These are phyloP conservation scores for Chelonoidis abingdonii DNA, from an alignment of 2,113 vertebrate species.

Conservation along the genomic window DNA sequence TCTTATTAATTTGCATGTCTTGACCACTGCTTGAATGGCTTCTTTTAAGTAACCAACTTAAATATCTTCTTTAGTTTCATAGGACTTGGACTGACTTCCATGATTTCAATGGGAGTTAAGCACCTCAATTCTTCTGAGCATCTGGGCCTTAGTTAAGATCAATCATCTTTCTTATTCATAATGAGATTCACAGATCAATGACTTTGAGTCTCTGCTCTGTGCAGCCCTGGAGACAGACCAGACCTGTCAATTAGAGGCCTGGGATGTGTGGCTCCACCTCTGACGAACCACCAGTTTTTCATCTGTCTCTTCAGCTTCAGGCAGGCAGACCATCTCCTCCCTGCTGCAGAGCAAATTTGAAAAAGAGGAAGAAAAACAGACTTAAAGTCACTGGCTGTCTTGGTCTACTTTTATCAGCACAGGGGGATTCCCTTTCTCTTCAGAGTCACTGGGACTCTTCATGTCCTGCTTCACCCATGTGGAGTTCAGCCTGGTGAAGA, in stretches of 20 bases:
- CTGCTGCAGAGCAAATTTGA: not conserved
- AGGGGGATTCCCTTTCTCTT: not conserved
- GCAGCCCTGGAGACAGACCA: not conserved
- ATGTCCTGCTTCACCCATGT: not conserved
- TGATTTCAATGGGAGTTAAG: not conserved
- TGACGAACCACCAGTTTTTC: not conserved
- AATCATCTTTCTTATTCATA: not conserved
- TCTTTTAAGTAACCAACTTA: not conserved
- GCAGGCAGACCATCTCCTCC: not conserved
- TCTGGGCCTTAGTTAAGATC: not conserved
- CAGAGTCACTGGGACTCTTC: too few relatives aligned
- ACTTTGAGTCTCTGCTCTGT: not conserved
- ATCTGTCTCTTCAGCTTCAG: not conserved
- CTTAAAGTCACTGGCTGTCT: not conserved
- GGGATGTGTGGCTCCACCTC: not conserved
- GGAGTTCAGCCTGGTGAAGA: not conserved
- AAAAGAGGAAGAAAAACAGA: not conserved
- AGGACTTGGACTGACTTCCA: not conserved
- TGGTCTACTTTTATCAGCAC: not conserved
- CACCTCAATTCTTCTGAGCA: not conserved
- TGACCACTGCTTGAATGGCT: not conserved
- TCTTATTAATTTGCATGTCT: not conserved
- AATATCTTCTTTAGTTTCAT: not conserved
- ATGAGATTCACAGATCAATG: not conserved
- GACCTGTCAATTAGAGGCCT: not conserved